phyloP scores from a whole-genome alignment of 1,140 invertebrate species.

The Bombus terrestris region DNA sequence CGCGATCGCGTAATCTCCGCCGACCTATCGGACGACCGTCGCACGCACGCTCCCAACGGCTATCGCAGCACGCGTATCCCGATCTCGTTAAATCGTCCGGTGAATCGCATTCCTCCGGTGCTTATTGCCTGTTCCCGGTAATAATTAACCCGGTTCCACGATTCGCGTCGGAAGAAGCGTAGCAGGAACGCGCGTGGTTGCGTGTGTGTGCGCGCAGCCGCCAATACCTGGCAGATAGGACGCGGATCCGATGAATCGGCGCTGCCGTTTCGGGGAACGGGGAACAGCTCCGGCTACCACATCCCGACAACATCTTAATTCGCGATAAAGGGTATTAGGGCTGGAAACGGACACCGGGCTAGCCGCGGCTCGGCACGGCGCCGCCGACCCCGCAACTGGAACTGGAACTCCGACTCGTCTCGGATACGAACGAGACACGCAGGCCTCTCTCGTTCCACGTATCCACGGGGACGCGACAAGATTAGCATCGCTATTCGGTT shows the following conservation, averaged over 20 bases:
- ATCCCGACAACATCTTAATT: constrained; percentile 79
- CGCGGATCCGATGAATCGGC: constrained; percentile 45
- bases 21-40: neutral
- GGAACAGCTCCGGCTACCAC: constrained; percentile 54
- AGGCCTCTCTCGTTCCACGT: constrained; percentile 63
- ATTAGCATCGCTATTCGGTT: constrained; percentile 79
- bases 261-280: constrained; percentile 62
- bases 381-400: constrained; percentile 35
- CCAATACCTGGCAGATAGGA: constrained; percentile 44
- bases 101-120: constrained; percentile 41
- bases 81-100: constrained; percentile 32
- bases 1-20: neutral
- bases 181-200: neutral
- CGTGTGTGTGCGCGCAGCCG: neutral
- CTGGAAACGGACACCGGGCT: constrained; percentile 67
- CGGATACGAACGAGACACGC: constrained; percentile 68
- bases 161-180: constrained; percentile 35
- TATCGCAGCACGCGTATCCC: neutral
- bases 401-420: constrained; percentile 48
- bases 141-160: constrained; percentile 57
- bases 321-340: constrained; percentile 79
- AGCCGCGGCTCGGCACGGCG: constrained; percentile 9
- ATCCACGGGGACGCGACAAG: constrained; percentile 70
- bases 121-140: constrained; percentile 58
- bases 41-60: neutral